Percentiles rank a stretch among this genome's conserved stretches.
These are phyloP conservation scores for Andrena hattorfiana DNA, from an alignment of 2,888 invertebrate genomes.

Conservation along the genomic window DNA sequence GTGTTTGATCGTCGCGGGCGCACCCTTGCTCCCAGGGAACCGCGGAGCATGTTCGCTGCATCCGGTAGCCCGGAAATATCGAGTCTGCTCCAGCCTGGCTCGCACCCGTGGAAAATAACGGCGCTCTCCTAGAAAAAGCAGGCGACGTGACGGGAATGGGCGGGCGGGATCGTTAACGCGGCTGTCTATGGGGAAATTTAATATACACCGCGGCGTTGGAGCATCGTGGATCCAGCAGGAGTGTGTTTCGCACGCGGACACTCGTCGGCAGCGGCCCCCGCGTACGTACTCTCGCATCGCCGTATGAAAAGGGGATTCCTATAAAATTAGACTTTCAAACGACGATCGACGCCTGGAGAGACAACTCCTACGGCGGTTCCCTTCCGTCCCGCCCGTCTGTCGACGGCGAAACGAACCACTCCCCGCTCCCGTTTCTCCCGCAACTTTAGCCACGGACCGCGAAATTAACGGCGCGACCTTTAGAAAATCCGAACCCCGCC, in stretches of 20 bases:
- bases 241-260: constrained; percentile 4
- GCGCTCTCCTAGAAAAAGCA: constrained; percentile 15
- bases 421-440: neutral
- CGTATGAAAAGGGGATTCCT: constrained; percentile 45
- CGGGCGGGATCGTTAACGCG: constrained; percentile 18
- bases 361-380: constrained; percentile 4
- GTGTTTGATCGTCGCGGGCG: neutral
- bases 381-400: neutral
- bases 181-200: constrained; percentile 27
- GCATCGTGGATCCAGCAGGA: constrained; percentile 7
- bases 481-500: neutral
- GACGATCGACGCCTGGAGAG: constrained; percentile 48
- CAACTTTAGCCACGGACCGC: neutral
- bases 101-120: neutral
- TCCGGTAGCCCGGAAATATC: constrained; percentile 12
- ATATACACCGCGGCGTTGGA: neutral
- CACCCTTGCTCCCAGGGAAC: neutral
- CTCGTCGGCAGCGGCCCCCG: neutral
- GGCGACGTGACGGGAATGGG: constrained; percentile 16
- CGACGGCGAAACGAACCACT: neutral
- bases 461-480: neutral
- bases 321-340: constrained; percentile 71
- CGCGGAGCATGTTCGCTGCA: neutral
- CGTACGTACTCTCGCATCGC: neutral
- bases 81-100: neutral